Evolutionary conservation across 2,113 vertebrate genomes (phyloP).

Genomic region (Sander lucioperca): DNA sequence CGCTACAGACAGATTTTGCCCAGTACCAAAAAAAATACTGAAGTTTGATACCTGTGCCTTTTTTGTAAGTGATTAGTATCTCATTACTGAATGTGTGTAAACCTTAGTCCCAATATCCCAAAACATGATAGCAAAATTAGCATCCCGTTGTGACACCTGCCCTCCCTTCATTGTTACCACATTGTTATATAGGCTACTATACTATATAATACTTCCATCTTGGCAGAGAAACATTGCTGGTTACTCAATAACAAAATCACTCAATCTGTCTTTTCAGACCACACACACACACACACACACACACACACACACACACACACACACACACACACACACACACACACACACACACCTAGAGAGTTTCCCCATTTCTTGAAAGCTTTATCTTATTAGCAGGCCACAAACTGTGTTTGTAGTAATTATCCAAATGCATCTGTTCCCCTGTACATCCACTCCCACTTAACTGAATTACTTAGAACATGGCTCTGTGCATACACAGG

Average conservation of each 20-base stretch:
- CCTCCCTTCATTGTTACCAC: constrained; percentile 38
- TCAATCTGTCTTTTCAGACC: constrained; percentile 3
- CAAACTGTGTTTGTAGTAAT: constrained; percentile 63
- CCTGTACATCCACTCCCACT: constrained; percentile 20
- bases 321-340: not conserved
- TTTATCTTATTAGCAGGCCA: constrained; percentile 53
- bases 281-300: not conserved
- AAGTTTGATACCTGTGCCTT: constrained; percentile 2
- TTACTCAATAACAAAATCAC: constrained; percentile 25
- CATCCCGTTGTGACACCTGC: constrained; percentile 13
- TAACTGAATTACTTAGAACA: constrained; percentile 56
- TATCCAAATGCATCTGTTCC: constrained; percentile 61
- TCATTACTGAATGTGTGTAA: not conserved
- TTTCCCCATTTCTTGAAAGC: constrained; percentile 43
- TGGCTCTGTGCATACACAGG: not conserved
- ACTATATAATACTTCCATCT: constrained; percentile 22
- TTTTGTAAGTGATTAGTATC: not conserved
- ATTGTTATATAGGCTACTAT: not conserved
- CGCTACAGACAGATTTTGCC: not conserved
- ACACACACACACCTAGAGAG: not conserved
- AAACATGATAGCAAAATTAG: not conserved
- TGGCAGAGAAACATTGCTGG: constrained; percentile 10
- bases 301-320: not conserved
- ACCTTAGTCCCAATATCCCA: not conserved
- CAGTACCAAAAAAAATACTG: not conserved